A percentile compares a stretch with the other conserved stretches of the same genome.
phyloP scores from a whole-genome alignment of 1,140 invertebrate genomes.

The Chironomus striatipennis region DNA sequence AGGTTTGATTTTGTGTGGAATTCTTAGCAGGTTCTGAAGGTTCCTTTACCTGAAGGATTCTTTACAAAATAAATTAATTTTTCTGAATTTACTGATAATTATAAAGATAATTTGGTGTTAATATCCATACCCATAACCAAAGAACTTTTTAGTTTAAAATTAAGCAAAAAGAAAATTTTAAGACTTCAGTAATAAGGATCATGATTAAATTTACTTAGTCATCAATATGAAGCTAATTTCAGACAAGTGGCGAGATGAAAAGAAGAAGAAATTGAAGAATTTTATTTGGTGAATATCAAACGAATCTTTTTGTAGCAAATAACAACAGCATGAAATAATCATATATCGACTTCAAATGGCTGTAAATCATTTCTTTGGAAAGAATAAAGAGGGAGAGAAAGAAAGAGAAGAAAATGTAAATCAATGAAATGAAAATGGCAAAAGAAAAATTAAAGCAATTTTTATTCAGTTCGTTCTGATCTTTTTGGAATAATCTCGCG shows the following conservation, averaged over 20 bases:
- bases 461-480: not conserved
- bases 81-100: too few species aligned
- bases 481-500: not conserved
- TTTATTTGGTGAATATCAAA: slow-evolving; percentile 16
- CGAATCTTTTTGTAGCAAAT: not conserved
- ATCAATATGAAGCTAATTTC: not conserved
- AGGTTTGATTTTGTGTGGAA: not conserved
- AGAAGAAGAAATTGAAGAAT: too few species aligned
- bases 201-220: too few species aligned
- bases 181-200: too few species aligned
- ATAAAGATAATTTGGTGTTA: too few species aligned
- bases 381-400: not conserved
- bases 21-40: too few species aligned
- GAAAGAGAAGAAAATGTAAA: not conserved
- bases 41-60: too few species aligned
- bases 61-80: too few species aligned
- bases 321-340: not conserved
- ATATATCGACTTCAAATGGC: not conserved
- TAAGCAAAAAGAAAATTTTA: too few species aligned
- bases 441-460: slow-evolving; percentile 23
- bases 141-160: too few species aligned
- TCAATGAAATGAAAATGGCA: not conserved
- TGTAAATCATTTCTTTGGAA: not conserved
- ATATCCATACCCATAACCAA: too few species aligned
- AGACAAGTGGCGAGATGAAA: too few species aligned